These are phyloP conservation scores for Heliconius hewitsoni DNA, from an alignment of 1,140 invertebrate species.

Conservation along the genomic window DNA sequence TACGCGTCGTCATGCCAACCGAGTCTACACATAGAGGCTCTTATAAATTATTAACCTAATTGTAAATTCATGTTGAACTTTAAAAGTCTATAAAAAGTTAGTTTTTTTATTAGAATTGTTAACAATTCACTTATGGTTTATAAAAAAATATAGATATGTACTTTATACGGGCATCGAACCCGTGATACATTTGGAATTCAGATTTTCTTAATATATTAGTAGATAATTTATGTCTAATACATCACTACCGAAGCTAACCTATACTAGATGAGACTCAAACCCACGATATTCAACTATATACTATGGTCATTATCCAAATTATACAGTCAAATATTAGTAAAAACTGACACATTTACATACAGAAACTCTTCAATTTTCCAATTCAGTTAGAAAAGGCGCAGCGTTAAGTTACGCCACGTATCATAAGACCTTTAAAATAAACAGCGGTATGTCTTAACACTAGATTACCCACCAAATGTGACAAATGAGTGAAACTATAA, in stretches of 20 bases:
- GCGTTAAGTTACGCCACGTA: not conserved
- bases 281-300: too few species aligned
- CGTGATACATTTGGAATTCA: not conserved
- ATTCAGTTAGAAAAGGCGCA: not conserved
- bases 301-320: too few species aligned
- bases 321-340: too few species aligned
- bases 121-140: not conserved
- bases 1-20: constrained; percentile 53
- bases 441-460: too few species aligned
- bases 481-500: too few species aligned
- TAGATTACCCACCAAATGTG: too few species aligned
- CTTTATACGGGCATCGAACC: not conserved
- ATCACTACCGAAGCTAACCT: too few species aligned
- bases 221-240: too few species aligned
- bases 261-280: not conserved
- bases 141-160: not conserved
- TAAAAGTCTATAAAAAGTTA: constrained; percentile 13
- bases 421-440: too few species aligned
- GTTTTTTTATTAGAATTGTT: not conserved
- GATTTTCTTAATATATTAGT: too few species aligned
- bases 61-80: constrained; percentile 1
- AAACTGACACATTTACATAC: too few species aligned
- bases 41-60: constrained; percentile 29
- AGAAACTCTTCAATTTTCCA: not conserved
- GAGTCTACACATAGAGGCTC: constrained; percentile 25